Percentiles rank a stretch among this genome's conserved stretches.
Conservation (phyloP, 1,140 invertebrate genomes). For the Aphidius gifuensis region DNA sequence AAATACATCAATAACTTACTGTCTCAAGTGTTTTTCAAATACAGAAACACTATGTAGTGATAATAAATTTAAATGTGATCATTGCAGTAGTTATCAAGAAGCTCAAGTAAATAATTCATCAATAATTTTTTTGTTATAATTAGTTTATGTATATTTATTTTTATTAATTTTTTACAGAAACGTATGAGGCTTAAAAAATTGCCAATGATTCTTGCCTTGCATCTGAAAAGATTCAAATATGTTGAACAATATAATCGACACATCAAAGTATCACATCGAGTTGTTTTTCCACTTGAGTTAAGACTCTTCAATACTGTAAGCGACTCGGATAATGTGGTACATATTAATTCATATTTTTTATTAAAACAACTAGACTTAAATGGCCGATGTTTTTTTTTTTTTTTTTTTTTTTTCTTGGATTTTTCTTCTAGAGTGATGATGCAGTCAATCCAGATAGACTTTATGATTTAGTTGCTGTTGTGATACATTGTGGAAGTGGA, state of each 20-base stretch:
- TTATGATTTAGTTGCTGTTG: conserved; percentile 97
- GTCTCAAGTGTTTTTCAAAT: conserved; percentile 95
- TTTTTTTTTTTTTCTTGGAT: conserved; percentile 19
- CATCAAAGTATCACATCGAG: conserved; percentile 98
- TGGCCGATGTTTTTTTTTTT: conserved; percentile 12
- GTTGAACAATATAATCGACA: conserved; percentile 98
- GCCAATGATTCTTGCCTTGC: conserved; percentile 94
- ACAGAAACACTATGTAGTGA: conserved; percentile 99
- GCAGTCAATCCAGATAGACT: conserved; percentile 95
- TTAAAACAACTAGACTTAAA: not conserved
- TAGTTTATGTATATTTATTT: conserved; percentile 17
- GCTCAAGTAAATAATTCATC: conserved; percentile 68
- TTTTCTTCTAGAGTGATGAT: conserved; percentile 83
- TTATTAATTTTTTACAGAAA: conserved; percentile 63
- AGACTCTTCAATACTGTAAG: conserved; percentile 95
- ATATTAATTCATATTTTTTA: conserved; percentile 12
- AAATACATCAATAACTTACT: conserved; percentile 98
- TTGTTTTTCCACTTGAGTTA: conserved; percentile 97
- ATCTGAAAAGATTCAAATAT: conserved; percentile 98
- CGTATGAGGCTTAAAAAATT: conserved; percentile 98
- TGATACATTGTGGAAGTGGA: conserved; percentile 98
- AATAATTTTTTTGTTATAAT: conserved; percentile 17
- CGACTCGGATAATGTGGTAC: conserved; percentile 23
- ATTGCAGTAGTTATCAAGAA: conserved; percentile 99
- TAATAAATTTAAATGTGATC: conserved; percentile 99